Evolutionary conservation across 2,888 invertebrate species (phyloP).

Genomic region (Morpho achilles): DNA sequence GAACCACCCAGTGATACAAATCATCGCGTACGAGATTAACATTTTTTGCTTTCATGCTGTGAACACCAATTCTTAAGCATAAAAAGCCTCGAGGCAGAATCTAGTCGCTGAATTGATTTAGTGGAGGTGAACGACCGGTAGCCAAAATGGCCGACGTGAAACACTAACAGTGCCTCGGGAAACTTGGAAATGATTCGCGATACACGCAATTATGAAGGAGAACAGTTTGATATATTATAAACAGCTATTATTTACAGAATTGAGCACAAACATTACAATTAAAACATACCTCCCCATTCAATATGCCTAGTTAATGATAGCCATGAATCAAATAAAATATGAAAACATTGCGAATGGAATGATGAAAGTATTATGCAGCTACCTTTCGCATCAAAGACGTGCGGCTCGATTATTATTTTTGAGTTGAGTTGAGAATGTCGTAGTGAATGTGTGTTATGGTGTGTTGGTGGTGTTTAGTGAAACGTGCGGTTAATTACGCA

Average conservation of each 20-base stretch:
- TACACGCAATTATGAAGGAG: constrained; percentile 20
- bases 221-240: too few species aligned
- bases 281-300: neutral
- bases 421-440: too few species aligned
- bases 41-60: constrained; percentile 16
- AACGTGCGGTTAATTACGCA: too few species aligned
- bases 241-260: constrained; percentile 2
- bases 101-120: constrained; percentile 35
- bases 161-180: constrained; percentile 26
- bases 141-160: constrained; percentile 40
- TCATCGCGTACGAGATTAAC: constrained; percentile 13
- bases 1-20: neutral
- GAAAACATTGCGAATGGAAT: too few species aligned
- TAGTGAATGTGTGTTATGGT: too few species aligned
- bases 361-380: too few species aligned
- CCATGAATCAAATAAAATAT: too few species aligned
- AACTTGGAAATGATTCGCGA: constrained; percentile 30
- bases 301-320: too few species aligned
- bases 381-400: too few species aligned
- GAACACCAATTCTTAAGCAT: constrained; percentile 21
- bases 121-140: constrained; percentile 34
- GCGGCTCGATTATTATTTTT: too few species aligned
- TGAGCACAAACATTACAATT: neutral
- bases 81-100: constrained; percentile 28
- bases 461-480: too few species aligned